phyloP scores from a whole-genome alignment of 2,888 invertebrate species.

The Morpho helenor region DNA sequence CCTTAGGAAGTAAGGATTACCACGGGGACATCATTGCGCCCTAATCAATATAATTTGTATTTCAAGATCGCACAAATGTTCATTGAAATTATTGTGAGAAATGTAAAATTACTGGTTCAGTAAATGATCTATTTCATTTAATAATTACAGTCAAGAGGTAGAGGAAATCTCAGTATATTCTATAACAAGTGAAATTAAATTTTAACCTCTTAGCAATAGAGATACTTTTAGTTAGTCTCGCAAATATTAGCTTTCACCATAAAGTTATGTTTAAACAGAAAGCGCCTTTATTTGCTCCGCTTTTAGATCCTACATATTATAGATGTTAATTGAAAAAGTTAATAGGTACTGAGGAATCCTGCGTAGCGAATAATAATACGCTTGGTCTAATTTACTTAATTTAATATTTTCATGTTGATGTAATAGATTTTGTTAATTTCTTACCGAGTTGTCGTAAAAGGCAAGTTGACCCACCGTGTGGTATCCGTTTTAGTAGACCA shows the following conservation, averaged over 20 bases:
- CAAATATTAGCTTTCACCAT: conserved; percentile 16
- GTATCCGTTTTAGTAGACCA: too few relatives aligned
- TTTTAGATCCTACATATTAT: conserved; percentile 15
- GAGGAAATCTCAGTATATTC: conserved; percentile 3
- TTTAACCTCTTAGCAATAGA: conserved; percentile 4
- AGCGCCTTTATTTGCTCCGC: conserved; percentile 13
- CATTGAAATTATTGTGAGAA: conserved; percentile 7
- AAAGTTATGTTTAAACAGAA: conserved; percentile 14
- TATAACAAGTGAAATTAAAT: background rate
- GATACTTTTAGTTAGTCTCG: background rate
- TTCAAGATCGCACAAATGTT: background rate
- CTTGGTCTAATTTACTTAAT: too few relatives aligned
- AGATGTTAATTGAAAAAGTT: conserved; percentile 13
- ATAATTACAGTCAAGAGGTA: background rate
- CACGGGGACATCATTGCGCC: background rate
- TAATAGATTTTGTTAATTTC: too few relatives aligned
- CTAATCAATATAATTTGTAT: conserved; percentile 1
- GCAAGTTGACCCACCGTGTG: too few relatives aligned
- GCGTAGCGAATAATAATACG: too few relatives aligned
- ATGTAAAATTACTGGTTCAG: conserved; percentile 3
- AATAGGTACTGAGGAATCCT: background rate
- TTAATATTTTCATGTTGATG: too few relatives aligned
- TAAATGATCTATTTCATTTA: conserved; percentile 11
- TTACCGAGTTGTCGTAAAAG: too few relatives aligned
- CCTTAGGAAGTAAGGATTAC: background rate